Percentiles rank a stretch among this genome's conserved stretches.
Conservation (phyloP, 2,113 vertebrate species). For the Reinhardtius hippoglossoides region DNA sequence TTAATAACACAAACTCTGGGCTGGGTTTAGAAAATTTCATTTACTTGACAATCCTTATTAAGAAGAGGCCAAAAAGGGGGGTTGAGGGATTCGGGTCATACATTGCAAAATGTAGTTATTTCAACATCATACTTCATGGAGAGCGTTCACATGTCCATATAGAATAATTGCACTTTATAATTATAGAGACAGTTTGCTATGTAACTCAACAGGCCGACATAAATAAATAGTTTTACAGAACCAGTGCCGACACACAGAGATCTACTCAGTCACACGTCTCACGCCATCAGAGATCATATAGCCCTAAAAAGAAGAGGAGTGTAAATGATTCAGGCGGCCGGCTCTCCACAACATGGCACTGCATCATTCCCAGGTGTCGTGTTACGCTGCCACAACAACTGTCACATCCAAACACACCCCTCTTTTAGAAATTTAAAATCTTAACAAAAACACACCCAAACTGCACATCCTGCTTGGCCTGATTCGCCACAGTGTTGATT, state of each 20-base stretch:
- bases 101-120: conserved; percentile 71
- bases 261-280: conserved; percentile 60
- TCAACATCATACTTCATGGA: conserved; percentile 73
- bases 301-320: conserved; percentile 63
- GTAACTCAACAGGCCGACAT: conserved; percentile 63
- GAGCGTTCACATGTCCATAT: conserved; percentile 75
- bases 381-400: conserved; percentile 23
- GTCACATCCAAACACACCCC: conserved; percentile 5
- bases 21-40: conserved; percentile 79
- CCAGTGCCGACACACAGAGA: conserved; percentile 65
- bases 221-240: conserved; percentile 74
- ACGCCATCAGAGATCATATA: conserved; percentile 60
- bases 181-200: conserved; percentile 74
- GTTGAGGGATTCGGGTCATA: background rate
- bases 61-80: conserved; percentile 73
- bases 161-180: conserved; percentile 86
- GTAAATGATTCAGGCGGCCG: conserved; percentile 54
- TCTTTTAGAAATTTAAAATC: conserved; percentile 17
- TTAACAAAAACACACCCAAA: conserved; percentile 32
- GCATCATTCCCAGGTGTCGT: conserved; percentile 17
- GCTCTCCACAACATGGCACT: conserved; percentile 44
- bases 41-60: conserved; percentile 83
- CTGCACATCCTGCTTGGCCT: conserved; percentile 47
- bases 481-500: conserved; percentile 63
- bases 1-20: conserved; percentile 45